Percentiles rank a stretch among this genome's conserved stretches.
phyloP scores from a whole-genome alignment of 2,113 vertebrate species.

The Labeo catla region DNA sequence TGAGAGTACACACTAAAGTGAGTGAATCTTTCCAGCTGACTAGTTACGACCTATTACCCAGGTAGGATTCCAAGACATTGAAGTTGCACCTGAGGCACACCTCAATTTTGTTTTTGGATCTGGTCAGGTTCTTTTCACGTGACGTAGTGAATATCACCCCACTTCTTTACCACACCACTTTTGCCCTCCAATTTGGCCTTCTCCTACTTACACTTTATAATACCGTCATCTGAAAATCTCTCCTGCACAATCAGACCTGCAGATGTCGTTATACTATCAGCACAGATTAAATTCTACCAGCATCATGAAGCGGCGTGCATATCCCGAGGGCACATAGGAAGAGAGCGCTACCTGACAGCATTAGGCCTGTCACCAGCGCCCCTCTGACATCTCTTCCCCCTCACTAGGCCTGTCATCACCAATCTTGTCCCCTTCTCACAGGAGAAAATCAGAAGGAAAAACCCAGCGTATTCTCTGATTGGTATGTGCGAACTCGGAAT shows the following conservation, averaged over 20 bases:
- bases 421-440: slow-evolving; percentile 45
- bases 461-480: neutral
- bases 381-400: slow-evolving; percentile 50
- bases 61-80: neutral
- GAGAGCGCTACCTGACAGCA: slow-evolving; percentile 49
- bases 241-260: slow-evolving; percentile 45
- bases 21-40: neutral
- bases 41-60: neutral
- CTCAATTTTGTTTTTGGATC: slow-evolving; percentile 5
- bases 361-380: slow-evolving; percentile 46
- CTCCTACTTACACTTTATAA: slow-evolving; percentile 21
- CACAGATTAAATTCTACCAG: slow-evolving; percentile 51
- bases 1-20: neutral
- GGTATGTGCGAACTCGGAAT: neutral
- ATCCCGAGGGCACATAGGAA: slow-evolving; percentile 43
- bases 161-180: slow-evolving; percentile 33
- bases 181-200: slow-evolving; percentile 38
- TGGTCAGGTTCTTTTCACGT: slow-evolving; percentile 21
- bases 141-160: slow-evolving; percentile 49
- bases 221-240: slow-evolving; percentile 43
- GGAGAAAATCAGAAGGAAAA: slow-evolving; percentile 29
- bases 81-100: slow-evolving; percentile 23
- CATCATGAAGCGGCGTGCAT: slow-evolving; percentile 32
- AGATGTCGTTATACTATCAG: slow-evolving; percentile 42
- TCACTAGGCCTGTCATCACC: slow-evolving; percentile 55